phyloP scores from a whole-genome alignment of 2,797 vertebrate genomes.

The Coreius guichenoti region DNA sequence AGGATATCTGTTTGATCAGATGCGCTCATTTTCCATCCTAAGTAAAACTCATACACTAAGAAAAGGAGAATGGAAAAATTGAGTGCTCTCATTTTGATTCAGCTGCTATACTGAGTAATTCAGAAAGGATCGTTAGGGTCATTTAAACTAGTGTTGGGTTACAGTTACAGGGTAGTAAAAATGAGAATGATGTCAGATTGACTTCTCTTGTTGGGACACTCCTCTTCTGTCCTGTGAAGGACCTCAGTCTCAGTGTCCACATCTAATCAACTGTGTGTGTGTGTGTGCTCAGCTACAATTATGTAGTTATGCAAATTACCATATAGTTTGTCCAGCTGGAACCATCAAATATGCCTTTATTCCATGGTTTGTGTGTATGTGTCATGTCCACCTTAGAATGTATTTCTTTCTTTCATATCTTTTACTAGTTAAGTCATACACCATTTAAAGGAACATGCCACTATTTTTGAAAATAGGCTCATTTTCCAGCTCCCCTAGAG shows the following conservation, averaged over 20 bases:
- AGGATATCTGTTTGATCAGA: slow-evolving; percentile 35
- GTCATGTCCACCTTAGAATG: neutral
- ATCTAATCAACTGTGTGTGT: slow-evolving; percentile 30
- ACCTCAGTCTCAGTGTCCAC: slow-evolving; percentile 17
- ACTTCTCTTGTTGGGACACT: neutral
- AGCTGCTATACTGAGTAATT: slow-evolving; percentile 33
- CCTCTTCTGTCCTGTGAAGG: slow-evolving; percentile 1
- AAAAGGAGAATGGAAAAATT: slow-evolving; percentile 24
- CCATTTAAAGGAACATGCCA: too few species aligned
- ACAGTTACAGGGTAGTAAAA: slow-evolving; percentile 27
- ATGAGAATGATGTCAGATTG: slow-evolving; percentile 42
- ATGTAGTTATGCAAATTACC: slow-evolving; percentile 38
- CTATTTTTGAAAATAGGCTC: too few species aligned
- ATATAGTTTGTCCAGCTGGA: slow-evolving; percentile 18
- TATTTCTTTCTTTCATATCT: neutral
- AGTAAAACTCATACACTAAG: slow-evolving; percentile 1
- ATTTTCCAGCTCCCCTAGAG: too few species aligned
- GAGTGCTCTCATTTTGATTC: slow-evolving; percentile 12
- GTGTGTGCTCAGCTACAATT: slow-evolving; percentile 1
- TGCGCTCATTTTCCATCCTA: neutral
- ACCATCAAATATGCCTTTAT: slow-evolving; percentile 1
- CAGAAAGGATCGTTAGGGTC: slow-evolving; percentile 29
- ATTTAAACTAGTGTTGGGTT: slow-evolving; percentile 25
- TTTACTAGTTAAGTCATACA: neutral
- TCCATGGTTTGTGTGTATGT: slow-evolving; percentile 13